Evolutionary conservation across 2,113 vertebrate species (phyloP).

Genomic region (Illadopsis cleaveri): DNA sequence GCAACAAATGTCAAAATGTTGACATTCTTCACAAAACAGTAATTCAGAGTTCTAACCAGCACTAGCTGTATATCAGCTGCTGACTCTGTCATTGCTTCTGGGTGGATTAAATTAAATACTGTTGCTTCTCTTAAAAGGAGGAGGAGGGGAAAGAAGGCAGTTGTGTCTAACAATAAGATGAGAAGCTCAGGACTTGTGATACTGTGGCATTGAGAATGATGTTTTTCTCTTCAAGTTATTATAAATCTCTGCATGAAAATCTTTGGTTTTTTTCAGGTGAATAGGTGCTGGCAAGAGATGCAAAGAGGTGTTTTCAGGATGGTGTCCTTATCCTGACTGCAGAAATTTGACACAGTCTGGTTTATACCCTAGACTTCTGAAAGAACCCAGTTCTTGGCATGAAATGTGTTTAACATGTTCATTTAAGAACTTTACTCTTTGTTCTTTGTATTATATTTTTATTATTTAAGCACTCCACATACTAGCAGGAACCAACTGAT

Average conservation of each 20-base stretch:
- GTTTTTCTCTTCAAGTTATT: background rate
- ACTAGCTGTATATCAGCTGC: conserved; percentile 25
- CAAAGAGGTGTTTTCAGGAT: background rate
- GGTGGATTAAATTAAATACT: conserved; percentile 47
- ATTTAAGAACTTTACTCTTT: background rate
- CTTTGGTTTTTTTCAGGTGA: background rate
- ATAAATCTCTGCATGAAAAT: background rate
- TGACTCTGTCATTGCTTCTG: conserved; percentile 33
- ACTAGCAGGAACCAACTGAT: background rate
- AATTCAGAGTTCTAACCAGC: conserved; percentile 36
- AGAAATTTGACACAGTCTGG: background rate
- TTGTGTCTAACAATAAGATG: background rate
- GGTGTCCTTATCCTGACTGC: background rate
- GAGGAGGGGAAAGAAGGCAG: background rate
- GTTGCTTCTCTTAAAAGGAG: conserved; percentile 19
- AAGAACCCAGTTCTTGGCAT: background rate
- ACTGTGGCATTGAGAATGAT: background rate
- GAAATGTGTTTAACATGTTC: background rate
- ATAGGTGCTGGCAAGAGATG: background rate
- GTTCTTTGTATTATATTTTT: conserved; percentile 11
- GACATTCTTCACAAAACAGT: conserved; percentile 37
- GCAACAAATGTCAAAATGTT: conserved; percentile 58
- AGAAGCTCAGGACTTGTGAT: background rate
- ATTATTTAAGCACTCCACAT: background rate
- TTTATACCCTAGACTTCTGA: background rate